Conservation (phyloP, 2,888 invertebrate species). For the Conus canariensis region DNA sequence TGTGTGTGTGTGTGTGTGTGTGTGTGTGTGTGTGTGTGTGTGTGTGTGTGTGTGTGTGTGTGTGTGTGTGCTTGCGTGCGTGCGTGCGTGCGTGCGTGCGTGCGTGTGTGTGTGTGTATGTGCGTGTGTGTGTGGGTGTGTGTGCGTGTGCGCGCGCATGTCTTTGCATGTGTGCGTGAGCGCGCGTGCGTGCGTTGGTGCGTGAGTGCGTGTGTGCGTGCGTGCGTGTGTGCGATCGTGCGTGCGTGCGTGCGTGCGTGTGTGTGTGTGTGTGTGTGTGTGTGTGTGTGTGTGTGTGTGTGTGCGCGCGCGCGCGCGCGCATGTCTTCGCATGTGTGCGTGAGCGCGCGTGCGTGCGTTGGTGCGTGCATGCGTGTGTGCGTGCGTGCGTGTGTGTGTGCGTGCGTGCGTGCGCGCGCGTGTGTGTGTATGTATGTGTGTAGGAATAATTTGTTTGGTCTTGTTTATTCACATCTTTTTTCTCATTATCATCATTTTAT, state of each 20-base stretch:
- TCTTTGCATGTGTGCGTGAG: background rate
- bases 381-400: background rate
- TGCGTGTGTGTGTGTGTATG: background rate
- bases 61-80: too few relatives aligned
- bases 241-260: background rate
- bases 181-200: background rate
- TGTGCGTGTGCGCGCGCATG: background rate
- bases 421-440: slow-evolving; percentile 19
- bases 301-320: background rate
- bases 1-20: too few relatives aligned
- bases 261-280: background rate
- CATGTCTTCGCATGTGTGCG: background rate
- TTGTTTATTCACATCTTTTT: too few relatives aligned
- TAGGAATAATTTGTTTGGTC: background rate
- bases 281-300: background rate
- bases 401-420: background rate
- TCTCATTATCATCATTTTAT: too few relatives aligned
- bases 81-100: background rate
- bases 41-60: too few relatives aligned
- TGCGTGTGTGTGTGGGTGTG: background rate
- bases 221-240: background rate
- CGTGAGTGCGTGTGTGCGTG: slow-evolving; percentile 1
- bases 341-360: background rate
- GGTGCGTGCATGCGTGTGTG: background rate
- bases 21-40: too few relatives aligned